Evolutionary conservation across 2,888 invertebrate genomes (phyloP).

Genomic region (Luffia ferchaultella): DNA sequence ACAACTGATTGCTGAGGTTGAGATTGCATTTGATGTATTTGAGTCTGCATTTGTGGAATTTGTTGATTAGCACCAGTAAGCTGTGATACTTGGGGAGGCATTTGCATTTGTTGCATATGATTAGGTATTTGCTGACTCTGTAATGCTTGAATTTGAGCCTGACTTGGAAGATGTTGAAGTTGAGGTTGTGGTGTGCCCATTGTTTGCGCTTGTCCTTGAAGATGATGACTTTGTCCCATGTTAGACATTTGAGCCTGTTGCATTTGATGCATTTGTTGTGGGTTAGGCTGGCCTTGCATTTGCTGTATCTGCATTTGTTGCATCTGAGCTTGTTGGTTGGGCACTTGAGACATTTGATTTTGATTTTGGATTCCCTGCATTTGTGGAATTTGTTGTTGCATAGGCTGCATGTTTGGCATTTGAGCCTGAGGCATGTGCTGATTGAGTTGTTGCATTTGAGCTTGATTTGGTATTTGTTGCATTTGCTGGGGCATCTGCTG

Average conservation of each 20-base stretch:
- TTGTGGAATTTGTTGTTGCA: conserved; percentile 60
- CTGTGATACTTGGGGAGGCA: conserved; percentile 40
- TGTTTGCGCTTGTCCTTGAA: conserved; percentile 45
- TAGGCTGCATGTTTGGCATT: conserved; percentile 55
- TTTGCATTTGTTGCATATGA: conserved; percentile 63
- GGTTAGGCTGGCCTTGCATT: conserved; percentile 52
- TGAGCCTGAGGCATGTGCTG: conserved; percentile 56
- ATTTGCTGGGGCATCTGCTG: conserved; percentile 62
- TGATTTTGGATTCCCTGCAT: conserved; percentile 57
- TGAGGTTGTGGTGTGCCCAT: conserved; percentile 57
- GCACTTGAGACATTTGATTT: conserved; percentile 52
- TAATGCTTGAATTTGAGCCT: conserved; percentile 58
- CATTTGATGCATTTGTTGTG: conserved; percentile 57
- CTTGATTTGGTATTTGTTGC: conserved; percentile 58
- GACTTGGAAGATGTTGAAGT: conserved; percentile 56
- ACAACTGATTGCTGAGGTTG: conserved; percentile 60
- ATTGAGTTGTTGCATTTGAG: conserved; percentile 59
- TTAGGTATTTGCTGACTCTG: conserved; percentile 64
- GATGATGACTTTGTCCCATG: conserved; percentile 52
- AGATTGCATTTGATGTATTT: conserved; percentile 56
- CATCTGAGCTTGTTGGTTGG: conserved; percentile 56
- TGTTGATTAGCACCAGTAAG: conserved; percentile 50
- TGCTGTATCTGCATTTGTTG: conserved; percentile 63
- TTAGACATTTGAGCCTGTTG: conserved; percentile 58
- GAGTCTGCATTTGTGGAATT: conserved; percentile 60